phyloP scores from a whole-genome alignment of 2,797 vertebrate species.

The Moxostoma hubbsi region DNA sequence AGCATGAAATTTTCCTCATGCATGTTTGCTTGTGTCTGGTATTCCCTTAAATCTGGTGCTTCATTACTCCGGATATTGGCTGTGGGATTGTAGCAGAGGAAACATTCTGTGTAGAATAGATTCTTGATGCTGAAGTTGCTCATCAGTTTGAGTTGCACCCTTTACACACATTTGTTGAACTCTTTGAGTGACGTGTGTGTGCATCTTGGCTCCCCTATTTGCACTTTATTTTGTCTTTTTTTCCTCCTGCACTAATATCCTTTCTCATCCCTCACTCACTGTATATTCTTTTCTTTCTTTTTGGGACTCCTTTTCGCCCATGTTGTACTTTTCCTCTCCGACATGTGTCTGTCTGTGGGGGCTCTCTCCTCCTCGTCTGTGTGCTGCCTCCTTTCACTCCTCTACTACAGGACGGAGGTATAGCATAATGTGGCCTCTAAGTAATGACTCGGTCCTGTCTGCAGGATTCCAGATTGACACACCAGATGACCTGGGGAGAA shows the following conservation, averaged over 20 bases:
- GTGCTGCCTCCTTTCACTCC: constrained; percentile 31
- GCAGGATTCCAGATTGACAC: constrained; percentile 99
- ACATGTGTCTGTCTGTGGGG: constrained; percentile 51
- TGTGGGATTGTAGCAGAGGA: background rate
- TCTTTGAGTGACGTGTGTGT: constrained; percentile 7
- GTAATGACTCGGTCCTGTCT: constrained; percentile 95
- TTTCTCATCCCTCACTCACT: constrained; percentile 57
- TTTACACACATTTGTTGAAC: background rate
- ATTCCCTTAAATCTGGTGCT: background rate
- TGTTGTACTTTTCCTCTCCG: constrained; percentile 36
- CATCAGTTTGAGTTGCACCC: background rate
- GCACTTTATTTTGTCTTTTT: constrained; percentile 38
- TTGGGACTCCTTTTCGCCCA: constrained; percentile 9
- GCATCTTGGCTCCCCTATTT: constrained; percentile 46
- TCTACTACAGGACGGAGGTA: constrained; percentile 87
- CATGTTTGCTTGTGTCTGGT: too few relatives aligned
- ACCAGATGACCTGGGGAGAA: constrained; percentile 93
- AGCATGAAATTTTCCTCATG: background rate
- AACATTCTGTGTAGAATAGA: background rate
- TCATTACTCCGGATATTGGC: background rate
- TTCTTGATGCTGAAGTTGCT: background rate
- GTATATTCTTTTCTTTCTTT: constrained; percentile 4
- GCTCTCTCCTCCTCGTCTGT: constrained; percentile 44
- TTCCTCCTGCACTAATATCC: constrained; percentile 54
- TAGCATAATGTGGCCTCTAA: constrained; percentile 91